These are phyloP conservation scores for Stenopsyche tienmushanensis DNA, from an alignment of 1,140 invertebrate genomes.

Conservation along the genomic window DNA sequence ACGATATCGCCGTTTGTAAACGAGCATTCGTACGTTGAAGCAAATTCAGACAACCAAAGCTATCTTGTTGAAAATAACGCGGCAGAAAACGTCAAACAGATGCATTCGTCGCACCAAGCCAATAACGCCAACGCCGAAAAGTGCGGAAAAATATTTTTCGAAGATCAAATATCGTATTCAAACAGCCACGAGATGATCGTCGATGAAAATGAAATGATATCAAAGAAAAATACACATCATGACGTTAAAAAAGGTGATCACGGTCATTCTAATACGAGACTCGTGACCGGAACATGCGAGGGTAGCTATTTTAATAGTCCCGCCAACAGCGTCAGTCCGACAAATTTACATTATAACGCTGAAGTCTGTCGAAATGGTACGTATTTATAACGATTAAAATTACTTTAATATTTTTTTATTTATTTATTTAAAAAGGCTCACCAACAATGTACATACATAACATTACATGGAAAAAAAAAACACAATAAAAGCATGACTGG, in stretches of 20 bases:
- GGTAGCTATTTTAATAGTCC: slow-evolving; percentile 44
- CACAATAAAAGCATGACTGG: no score
- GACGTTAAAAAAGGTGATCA: not conserved
- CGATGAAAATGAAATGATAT: not conserved
- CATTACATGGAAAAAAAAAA: no score
- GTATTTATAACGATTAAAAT: slow-evolving; percentile 2
- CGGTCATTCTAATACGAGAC: slow-evolving; percentile 1
- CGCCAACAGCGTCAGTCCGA: slow-evolving; percentile 50
- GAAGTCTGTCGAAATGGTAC: slow-evolving; percentile 51
- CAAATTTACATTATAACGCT: slow-evolving; percentile 51
- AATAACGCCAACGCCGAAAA: not conserved
- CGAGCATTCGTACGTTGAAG: slow-evolving; percentile 23
- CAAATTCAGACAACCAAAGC: slow-evolving; percentile 9
- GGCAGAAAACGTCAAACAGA: slow-evolving; percentile 9
- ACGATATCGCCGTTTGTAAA: slow-evolving; percentile 26
- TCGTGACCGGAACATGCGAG: slow-evolving; percentile 45
- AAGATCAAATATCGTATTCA: slow-evolving; percentile 23
- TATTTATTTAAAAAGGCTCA: no score
- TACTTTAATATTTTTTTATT: not conserved
- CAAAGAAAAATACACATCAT: slow-evolving; percentile 16
- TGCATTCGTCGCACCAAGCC: not conserved
- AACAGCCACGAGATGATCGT: not conserved
- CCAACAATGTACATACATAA: no score
- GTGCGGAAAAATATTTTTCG: slow-evolving; percentile 28
- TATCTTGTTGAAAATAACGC: not conserved